Evolutionary conservation across 2,113 vertebrate species (phyloP).

Genomic region (Cochlearius cochlearius): DNA sequence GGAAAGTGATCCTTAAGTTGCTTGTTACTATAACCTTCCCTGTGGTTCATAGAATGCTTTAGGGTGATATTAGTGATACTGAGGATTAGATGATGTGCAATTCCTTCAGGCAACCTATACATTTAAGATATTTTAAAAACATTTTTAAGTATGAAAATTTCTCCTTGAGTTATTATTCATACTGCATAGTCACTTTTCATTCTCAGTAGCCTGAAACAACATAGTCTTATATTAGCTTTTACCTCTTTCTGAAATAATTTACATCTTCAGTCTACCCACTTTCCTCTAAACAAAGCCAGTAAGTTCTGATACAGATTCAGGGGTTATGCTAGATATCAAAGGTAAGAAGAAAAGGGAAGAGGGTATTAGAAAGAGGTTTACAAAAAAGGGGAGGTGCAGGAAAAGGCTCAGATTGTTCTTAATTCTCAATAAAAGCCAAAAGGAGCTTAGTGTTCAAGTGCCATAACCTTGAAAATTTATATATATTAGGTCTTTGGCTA

Average conservation of each 20-base stretch:
- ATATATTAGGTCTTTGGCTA: background rate
- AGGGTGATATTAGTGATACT: background rate
- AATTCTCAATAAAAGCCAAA: background rate
- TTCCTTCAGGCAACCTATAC: background rate
- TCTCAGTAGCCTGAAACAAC: background rate
- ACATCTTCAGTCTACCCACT: background rate
- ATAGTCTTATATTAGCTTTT: background rate
- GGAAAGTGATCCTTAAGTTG: background rate
- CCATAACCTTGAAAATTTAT: background rate
- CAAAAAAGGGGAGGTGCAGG: background rate
- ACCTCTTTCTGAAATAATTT: background rate
- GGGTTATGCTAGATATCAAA: background rate
- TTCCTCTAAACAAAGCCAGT: background rate
- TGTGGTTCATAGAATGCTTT: background rate
- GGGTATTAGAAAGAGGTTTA: background rate
- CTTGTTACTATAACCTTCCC: background rate
- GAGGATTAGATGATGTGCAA: background rate
- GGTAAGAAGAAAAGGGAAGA: background rate
- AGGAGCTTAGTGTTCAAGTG: background rate
- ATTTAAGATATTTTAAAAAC: background rate
- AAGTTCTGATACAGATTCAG: background rate
- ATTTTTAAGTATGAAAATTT: background rate
- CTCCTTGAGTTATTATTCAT: background rate
- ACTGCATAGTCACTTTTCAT: background rate
- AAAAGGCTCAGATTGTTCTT: background rate